Base-by-base conservation (phyloP, 2,888 invertebrate genomes). In the Drosophila colorata region DNA sequence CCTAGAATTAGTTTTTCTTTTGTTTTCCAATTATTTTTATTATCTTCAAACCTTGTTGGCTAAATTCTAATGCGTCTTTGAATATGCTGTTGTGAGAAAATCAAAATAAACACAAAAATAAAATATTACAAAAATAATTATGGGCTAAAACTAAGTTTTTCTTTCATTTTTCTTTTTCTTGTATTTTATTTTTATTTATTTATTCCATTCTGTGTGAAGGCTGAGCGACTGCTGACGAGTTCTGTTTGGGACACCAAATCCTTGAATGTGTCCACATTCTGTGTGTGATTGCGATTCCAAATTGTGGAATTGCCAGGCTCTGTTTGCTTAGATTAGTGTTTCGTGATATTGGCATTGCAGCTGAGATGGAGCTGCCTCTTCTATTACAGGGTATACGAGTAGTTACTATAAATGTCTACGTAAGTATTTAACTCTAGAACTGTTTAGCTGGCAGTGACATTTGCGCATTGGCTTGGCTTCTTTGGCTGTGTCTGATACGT, bases 31-130 rank as follows among this genome's bases (percentile, higher is more conserved):
- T 76, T 64, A 20, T 18, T 38, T 44, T 52, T 56, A 74, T 60
- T 46, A 70, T 66, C 57, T 55, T 60, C 61, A 68, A 75, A 72
- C 68, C 64, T 63, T 58, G 52, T 65, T 69, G 52, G 71, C 78
- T 85, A 80, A 79, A 78, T 73, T 79, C 86, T 85, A 89, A 80
- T 85, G 83, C 87, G 88, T 86, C 86, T 87, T 87, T 84, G 80
- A 86, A 65, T 80, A 88, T 78, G 85, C 80, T 75, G 61, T 60
- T 40, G 67, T 64, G 63, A 67, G 44, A 46, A 37, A 35, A 33
- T 11, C 38, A 43, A 64, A 23, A 25, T 25, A 18, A 46, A 49
- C 8, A 43, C 16, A 31, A 28, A 53, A 16, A 44, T 14, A 25
- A 35, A 38, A 41, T 31, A 40, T 46, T 35, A 41, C 40, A 43